Evolutionary conservation across 2,113 vertebrate genomes (phyloP).

Genomic region (Eubucco bourcierii): DNA sequence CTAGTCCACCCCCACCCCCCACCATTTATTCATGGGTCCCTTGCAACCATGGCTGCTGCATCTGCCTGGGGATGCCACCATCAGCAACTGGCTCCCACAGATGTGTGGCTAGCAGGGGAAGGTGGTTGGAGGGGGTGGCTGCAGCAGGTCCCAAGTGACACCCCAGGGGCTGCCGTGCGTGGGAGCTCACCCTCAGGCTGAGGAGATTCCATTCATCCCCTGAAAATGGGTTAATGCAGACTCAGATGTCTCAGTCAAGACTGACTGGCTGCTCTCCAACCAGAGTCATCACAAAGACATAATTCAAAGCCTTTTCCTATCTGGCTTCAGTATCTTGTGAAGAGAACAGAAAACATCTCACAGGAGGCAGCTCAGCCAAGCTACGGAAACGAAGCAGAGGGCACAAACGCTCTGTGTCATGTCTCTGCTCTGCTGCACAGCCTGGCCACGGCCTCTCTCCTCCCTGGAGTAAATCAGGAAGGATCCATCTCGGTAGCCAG

Average conservation of each 20-base stretch:
- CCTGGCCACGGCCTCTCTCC: background rate
- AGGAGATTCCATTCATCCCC: background rate
- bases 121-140: background rate
- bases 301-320: constrained; percentile 60
- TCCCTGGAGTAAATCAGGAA: background rate
- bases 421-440: constrained; percentile 7
- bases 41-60: no score
- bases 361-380: constrained; percentile 53
- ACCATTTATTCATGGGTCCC: no score
- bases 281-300: constrained; percentile 61
- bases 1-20: no score
- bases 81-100: accelerated
- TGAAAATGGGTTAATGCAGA: background rate
- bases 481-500: background rate
- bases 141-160: accelerated
- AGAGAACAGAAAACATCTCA: constrained; percentile 68
- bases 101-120: background rate
- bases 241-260: constrained; percentile 50
- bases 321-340: constrained; percentile 36
- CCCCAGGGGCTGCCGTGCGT: background rate
- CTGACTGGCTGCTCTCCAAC: constrained; percentile 38
- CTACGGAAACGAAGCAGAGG: constrained; percentile 52
- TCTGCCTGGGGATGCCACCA: no score
- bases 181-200: background rate
- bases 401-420: constrained; percentile 51